Base-by-base conservation (phyloP, 2,113 vertebrate genomes). In the Picathartes gymnocephalus region DNA sequence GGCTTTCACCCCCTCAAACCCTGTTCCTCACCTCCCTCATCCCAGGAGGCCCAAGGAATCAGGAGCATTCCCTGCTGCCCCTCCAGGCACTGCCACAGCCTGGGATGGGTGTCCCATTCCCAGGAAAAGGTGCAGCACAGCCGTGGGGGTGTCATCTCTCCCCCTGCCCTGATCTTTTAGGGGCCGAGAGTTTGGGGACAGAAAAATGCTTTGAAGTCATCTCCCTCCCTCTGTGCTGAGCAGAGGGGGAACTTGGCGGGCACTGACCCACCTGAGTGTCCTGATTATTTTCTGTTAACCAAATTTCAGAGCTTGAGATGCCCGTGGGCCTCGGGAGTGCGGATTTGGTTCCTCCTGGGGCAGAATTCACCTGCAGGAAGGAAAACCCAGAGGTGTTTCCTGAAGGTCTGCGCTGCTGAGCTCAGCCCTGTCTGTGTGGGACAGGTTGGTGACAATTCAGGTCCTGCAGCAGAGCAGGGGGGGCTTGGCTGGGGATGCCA, bases 241-340 rank as follows among this genome's bases (percentile, higher is more conserved):
- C 30, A n/a, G 10, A 74, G 23, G 23, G 48, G 19, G n/a, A 40
- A 1, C 40, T 6, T 65, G 60, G 42, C 50, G 65, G 58, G 30
- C 37, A 8, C n/a, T 84, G 69, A 19, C 28, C 30, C 24, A n/a
- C 16, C 51, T 42, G 44, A 35, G 20, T 13, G 35, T 42, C 16
- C 82, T 57, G 35, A 9, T 50, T 17, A 5, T 42, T 13, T 48
- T 7, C 20, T 74, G 13, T 24, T 48, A 20, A 30, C 6, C 7
- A 16, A 25, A 30, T 57, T 25, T 10, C 35, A 16, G 0, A 2
- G 25, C 7, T 2, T 27, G 50, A 50, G 66, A 5, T 10, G 27
- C 15, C 37, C 4, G 0, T 3, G 19, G 51, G 24, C 35, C 23
- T 5, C 2, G 13, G 37, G 48, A 45, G 10, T 2, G 44, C 30